phyloP scores from a whole-genome alignment of 2,797 vertebrate species.

The Lepilemur septentrionalis region DNA sequence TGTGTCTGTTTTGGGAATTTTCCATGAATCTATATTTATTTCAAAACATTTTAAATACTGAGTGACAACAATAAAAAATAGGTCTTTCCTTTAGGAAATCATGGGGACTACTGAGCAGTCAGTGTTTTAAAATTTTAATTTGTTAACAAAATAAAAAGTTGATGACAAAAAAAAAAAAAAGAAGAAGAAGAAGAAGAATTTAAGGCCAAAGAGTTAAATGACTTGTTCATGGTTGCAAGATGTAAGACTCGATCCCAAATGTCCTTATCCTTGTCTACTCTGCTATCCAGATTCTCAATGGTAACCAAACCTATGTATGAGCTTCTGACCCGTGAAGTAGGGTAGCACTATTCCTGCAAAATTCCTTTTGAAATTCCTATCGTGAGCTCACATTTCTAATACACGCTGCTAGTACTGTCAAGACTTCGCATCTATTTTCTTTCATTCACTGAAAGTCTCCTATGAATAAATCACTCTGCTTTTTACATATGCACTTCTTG shows the following conservation, averaged over 20 bases:
- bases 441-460: not conserved
- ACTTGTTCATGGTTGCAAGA: not conserved
- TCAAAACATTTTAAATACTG: no score
- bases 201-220: slow-evolving; percentile 6
- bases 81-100: no score
- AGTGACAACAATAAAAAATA: no score
- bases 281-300: not conserved
- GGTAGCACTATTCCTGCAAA: not conserved
- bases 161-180: no score
- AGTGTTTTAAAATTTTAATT: no score
- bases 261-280: not conserved
- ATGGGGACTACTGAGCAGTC: no score
- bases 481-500: not conserved
- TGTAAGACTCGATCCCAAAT: not conserved
- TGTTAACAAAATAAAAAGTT: no score
- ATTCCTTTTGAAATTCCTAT: not conserved
- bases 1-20: no score
- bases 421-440: not conserved
- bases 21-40: no score
- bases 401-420: not conserved
- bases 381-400: not conserved
- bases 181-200: not conserved
- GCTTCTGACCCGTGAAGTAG: not conserved
- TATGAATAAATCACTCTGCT: not conserved
- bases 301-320: not conserved